Conservation (phyloP, 2,888 invertebrate genomes). For the Oxystoma pomonae region DNA sequence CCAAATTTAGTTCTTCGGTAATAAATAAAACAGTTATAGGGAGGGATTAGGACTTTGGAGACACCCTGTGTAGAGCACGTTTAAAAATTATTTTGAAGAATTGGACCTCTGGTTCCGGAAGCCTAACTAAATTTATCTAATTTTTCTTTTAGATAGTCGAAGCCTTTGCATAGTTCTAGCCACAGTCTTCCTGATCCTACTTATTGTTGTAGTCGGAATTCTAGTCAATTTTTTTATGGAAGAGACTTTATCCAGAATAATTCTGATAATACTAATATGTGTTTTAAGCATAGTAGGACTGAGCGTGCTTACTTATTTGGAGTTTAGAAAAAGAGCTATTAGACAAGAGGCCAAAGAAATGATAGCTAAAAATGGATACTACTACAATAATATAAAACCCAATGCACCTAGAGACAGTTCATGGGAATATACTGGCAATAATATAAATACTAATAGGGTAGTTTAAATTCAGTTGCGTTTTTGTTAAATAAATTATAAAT, state of each 20-base stretch:
- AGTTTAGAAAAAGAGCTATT: slow-evolving; percentile 15
- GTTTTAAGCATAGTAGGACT: slow-evolving; percentile 20
- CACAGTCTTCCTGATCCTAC: slow-evolving; percentile 16
- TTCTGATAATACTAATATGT: slow-evolving; percentile 19
- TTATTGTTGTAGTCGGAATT: slow-evolving; percentile 20
- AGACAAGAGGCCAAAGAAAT: background rate
- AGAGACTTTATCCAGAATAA: slow-evolving; percentile 16
- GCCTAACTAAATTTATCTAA: no score
- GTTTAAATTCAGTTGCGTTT: no score
- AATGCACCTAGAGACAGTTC: background rate
- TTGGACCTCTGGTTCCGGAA: no score
- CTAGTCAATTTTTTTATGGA: slow-evolving; percentile 14
- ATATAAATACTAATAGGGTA: background rate
- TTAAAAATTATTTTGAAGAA: no score
- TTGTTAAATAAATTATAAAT: no score
- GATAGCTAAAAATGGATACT: background rate
- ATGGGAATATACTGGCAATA: background rate
- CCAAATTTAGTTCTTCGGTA: no score
- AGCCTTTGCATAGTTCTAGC: slow-evolving; percentile 20
- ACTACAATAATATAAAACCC: background rate
- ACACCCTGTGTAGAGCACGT: no score
- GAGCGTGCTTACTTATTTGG: slow-evolving; percentile 18
- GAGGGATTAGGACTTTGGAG: no score
- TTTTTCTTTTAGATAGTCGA: slow-evolving; percentile 18
- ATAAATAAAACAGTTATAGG: no score